A percentile compares a stretch with the other conserved stretches of the same genome.
Evolutionary conservation across 2,888 invertebrate species (phyloP).

Genomic region (Tenthredo livida): DNA sequence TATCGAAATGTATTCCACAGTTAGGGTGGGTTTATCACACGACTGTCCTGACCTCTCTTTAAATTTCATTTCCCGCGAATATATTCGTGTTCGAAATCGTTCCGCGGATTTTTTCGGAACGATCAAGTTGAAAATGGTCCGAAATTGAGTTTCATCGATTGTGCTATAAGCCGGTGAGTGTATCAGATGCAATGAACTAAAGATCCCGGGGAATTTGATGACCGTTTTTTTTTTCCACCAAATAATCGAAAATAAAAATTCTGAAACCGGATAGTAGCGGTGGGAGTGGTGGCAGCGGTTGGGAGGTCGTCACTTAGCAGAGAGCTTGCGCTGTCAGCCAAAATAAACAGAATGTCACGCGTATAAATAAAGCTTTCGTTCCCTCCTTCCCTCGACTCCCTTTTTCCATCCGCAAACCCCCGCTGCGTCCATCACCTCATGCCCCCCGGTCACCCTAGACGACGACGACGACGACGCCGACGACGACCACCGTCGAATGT

Average conservation of each 20-base stretch:
- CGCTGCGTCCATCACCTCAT: constrained; percentile 27
- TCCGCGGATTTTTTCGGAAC: not conserved
- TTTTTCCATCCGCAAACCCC: constrained; percentile 52
- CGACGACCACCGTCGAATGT: constrained; percentile 29
- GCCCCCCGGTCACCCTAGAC: constrained; percentile 41
- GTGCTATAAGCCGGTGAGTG: not conserved
- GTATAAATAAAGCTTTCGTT: constrained; percentile 75
- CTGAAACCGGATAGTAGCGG: constrained; percentile 52
- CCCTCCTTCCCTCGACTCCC: constrained; percentile 56
- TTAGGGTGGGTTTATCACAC: not conserved
- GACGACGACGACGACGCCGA: constrained; percentile 3
- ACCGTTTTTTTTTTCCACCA: not conserved
- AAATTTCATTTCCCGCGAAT: constrained; percentile 11
- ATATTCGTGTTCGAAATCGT: not conserved
- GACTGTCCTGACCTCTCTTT: not conserved
- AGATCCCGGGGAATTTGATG: not conserved
- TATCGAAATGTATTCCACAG: constrained; percentile 17
- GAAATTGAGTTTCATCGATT: not conserved
- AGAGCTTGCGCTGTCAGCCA: constrained; percentile 70
- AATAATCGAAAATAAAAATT: constrained; percentile 41
- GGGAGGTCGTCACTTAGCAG: constrained; percentile 64
- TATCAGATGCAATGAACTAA: not conserved
- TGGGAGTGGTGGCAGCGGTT: constrained; percentile 55
- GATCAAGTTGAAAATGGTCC: not conserved
- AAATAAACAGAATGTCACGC: constrained; percentile 76